phyloP scores from a whole-genome alignment of 2,888 invertebrate genomes.

The Melieria picta region DNA sequence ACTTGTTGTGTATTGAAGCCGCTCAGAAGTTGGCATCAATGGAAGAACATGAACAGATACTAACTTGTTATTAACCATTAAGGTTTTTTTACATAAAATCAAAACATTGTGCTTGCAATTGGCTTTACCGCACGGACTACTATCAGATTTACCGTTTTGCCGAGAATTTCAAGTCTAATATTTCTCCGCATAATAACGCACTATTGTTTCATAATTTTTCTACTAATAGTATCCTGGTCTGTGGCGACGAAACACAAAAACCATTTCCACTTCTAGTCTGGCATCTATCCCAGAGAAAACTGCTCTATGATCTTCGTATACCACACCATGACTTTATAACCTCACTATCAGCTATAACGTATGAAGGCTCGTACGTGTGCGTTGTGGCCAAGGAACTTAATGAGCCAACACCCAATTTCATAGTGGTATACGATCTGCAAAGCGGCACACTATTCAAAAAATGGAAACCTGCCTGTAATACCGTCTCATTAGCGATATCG shows the following conservation, averaged over 20 bases:
- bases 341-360: constrained; percentile 83
- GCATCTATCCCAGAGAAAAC: constrained; percentile 84
- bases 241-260: constrained; percentile 92
- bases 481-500: constrained; percentile 86
- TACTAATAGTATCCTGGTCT: constrained; percentile 77
- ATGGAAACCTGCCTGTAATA: constrained; percentile 88
- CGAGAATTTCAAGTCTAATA: too few relatives aligned
- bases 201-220: neutral
- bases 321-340: constrained; percentile 91
- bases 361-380: constrained; percentile 82
- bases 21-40: too few relatives aligned
- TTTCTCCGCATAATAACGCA: too few relatives aligned
- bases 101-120: too few relatives aligned
- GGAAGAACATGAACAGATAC: too few relatives aligned
- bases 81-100: too few relatives aligned
- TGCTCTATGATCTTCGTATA: constrained; percentile 87
- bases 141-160: too few relatives aligned
- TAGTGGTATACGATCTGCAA: constrained; percentile 89
- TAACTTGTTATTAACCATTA: too few relatives aligned
- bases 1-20: too few relatives aligned
- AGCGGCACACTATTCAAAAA: constrained; percentile 91
- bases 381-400: constrained; percentile 76
- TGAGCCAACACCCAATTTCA: constrained; percentile 86
- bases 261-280: constrained; percentile 90
- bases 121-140: too few relatives aligned